A percentile compares a stretch with the other conserved stretches of the same genome.
phyloP scores from a whole-genome alignment of 2,888 invertebrate genomes.

The Apamea anceps region DNA sequence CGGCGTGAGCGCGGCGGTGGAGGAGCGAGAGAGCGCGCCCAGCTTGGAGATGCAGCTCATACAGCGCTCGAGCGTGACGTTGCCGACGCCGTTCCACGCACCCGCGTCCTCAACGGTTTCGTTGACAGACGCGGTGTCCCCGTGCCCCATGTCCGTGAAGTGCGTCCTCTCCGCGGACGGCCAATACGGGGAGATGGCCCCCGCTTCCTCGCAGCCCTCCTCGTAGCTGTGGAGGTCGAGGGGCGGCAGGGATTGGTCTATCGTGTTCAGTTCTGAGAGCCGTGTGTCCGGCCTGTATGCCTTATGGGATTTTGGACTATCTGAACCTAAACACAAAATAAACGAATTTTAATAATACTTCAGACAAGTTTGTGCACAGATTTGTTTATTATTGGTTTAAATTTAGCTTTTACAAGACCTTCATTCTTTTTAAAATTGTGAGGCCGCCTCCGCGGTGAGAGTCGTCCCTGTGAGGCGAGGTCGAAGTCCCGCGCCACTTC shows the following conservation, averaged over 20 bases:
- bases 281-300: constrained; percentile 87
- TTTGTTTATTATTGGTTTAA: background rate
- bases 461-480: constrained; percentile 93
- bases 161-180: constrained; percentile 89
- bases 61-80: constrained; percentile 90
- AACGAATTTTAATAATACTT: background rate
- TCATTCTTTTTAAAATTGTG: constrained; percentile 74
- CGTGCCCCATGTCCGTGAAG: constrained; percentile 84
- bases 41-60: constrained; percentile 95
- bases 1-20: constrained; percentile 90
- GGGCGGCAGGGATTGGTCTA: constrained; percentile 86
- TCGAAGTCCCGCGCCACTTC: constrained; percentile 93
- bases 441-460: constrained; percentile 89
- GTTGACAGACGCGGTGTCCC: constrained; percentile 81
- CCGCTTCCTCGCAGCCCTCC: constrained; percentile 79
- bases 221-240: constrained; percentile 81
- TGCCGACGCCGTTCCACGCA: constrained; percentile 84
- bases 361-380: background rate
- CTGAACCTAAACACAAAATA: constrained; percentile 68
- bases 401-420: constrained; percentile 57
- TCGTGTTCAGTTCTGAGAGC: constrained; percentile 87
- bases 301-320: constrained; percentile 79
- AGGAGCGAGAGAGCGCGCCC: constrained; percentile 93
- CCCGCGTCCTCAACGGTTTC: constrained; percentile 75
- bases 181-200: constrained; percentile 92